These are phyloP conservation scores for Dasysyrphus tricinctus DNA, from an alignment of 2,888 invertebrate species.

Conservation along the genomic window DNA sequence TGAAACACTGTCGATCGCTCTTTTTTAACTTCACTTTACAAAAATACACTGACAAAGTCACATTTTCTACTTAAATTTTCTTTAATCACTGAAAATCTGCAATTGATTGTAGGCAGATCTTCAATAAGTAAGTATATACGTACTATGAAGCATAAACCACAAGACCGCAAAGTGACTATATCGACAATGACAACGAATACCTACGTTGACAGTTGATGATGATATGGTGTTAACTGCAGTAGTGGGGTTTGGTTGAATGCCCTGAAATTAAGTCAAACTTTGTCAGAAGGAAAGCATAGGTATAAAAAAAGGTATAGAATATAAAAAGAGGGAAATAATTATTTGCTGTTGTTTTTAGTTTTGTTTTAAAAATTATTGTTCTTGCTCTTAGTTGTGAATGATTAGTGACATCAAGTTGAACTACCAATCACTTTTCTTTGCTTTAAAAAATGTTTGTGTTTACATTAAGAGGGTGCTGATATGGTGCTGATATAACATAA, in stretches of 20 bases:
- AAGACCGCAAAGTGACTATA: slow-evolving; percentile 32
- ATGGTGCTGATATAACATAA: too few species aligned
- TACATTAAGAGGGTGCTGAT: too few species aligned
- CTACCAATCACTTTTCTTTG: not conserved
- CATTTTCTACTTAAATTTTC: not conserved
- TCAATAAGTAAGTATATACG: slow-evolving; percentile 4
- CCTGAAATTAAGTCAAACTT: slow-evolving; percentile 84
- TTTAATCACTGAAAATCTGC: not conserved
- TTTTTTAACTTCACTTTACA: not conserved
- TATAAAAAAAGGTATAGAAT: not conserved
- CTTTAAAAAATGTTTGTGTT: too few species aligned
- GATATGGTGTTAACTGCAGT: slow-evolving; percentile 45
- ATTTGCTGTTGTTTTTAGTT: not conserved
- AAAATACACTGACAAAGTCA: not conserved
- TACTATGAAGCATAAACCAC: not conserved
- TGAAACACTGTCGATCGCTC: not conserved
- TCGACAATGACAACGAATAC: slow-evolving; percentile 57
- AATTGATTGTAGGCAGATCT: slow-evolving; percentile 31
- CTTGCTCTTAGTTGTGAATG: not conserved
- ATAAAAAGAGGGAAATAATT: not conserved
- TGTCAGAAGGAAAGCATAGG: slow-evolving; percentile 76
- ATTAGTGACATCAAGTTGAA: too few species aligned
- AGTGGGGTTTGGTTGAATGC: slow-evolving; percentile 80
- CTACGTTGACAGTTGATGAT: slow-evolving; percentile 72
- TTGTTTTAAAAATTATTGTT: not conserved